A percentile compares a stretch with the other conserved stretches of the same genome.
These are phyloP conservation scores for Cololabis saira DNA, from an alignment of 2,113 vertebrate genomes.

Conservation along the genomic window DNA sequence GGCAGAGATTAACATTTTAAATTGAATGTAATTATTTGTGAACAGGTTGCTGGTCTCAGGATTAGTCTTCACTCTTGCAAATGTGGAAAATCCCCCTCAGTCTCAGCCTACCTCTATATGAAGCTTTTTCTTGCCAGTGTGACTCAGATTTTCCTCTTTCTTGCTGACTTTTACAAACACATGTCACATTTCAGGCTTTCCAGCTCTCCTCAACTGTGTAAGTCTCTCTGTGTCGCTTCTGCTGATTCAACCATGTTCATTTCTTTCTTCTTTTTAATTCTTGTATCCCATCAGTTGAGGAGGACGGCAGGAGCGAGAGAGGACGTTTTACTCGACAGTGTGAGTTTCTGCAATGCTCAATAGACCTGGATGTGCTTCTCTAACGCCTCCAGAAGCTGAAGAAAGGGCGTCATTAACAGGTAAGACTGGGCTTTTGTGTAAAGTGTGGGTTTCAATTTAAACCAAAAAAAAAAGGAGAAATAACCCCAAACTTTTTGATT, in stretches of 20 bases:
- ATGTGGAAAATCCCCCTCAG: constrained; percentile 67
- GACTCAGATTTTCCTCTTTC: constrained; percentile 73
- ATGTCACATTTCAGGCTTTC: constrained; percentile 65
- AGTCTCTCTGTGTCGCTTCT: constrained; percentile 28
- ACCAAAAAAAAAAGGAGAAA: background rate
- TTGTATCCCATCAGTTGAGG: constrained; percentile 30
- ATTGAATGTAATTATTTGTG: background rate
- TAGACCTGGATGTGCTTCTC: constrained; percentile 38
- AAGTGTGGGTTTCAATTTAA: constrained; percentile 15
- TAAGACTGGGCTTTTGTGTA: constrained; percentile 21
- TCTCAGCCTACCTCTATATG: constrained; percentile 27
- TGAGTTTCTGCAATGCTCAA: constrained; percentile 61
- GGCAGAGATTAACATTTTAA: background rate
- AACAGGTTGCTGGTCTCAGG: background rate
- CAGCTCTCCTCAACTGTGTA: constrained; percentile 28
- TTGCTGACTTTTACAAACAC: constrained; percentile 61
- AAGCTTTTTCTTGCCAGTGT: constrained; percentile 37
- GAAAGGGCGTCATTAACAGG: constrained; percentile 62
- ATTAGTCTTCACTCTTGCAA: constrained; percentile 35
- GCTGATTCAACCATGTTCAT: constrained; percentile 51
- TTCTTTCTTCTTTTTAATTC: constrained; percentile 8
- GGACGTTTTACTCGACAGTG: constrained; percentile 19
- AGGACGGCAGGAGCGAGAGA: constrained; percentile 12
- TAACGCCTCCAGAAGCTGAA: constrained; percentile 60
- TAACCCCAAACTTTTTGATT: background rate